These are phyloP conservation scores for Agonopterix arenella DNA, from an alignment of 2,888 invertebrate genomes.

Conservation along the genomic window DNA sequence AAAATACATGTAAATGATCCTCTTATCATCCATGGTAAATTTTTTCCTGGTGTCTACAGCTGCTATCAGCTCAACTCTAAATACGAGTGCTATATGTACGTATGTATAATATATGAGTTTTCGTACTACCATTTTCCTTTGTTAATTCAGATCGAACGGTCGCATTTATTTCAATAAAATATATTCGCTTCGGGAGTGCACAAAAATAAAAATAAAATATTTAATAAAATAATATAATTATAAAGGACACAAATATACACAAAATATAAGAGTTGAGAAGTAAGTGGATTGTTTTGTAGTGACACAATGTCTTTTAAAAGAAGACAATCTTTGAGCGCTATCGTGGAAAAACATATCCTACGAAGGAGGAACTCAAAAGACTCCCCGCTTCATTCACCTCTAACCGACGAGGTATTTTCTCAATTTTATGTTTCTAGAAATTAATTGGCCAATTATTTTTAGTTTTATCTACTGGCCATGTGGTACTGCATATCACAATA, in stretches of 20 bases:
- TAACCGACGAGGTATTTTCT: conserved; percentile 28
- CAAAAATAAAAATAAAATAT: too few species aligned
- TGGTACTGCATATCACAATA: too few species aligned
- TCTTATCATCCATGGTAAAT: conserved; percentile 39
- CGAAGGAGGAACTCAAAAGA: conserved; percentile 39
- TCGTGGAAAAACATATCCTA: conserved; percentile 43
- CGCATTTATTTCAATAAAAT: conserved; percentile 29
- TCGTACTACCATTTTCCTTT: conserved; percentile 61
- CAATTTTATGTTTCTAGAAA: too few species aligned
- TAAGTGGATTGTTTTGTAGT: not conserved
- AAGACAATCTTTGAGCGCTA: conserved; percentile 39
- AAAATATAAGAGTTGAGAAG: not conserved
- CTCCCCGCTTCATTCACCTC: conserved; percentile 30
- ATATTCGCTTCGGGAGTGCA: conserved; percentile 22
- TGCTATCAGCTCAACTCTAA: conserved; percentile 42
- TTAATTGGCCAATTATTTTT: too few species aligned
- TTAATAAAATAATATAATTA: not conserved
- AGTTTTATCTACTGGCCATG: too few species aligned
- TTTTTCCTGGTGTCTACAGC: conserved; percentile 53
- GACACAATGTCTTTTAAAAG: conserved; percentile 27
- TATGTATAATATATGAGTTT: conserved; percentile 23
- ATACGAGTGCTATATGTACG: conserved; percentile 19
- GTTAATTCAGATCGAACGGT: conserved; percentile 53
- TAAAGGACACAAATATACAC: not conserved
- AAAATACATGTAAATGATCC: conserved; percentile 34